Conservation (phyloP, 1,140 invertebrate species). For the Microplitis demolitor region DNA sequence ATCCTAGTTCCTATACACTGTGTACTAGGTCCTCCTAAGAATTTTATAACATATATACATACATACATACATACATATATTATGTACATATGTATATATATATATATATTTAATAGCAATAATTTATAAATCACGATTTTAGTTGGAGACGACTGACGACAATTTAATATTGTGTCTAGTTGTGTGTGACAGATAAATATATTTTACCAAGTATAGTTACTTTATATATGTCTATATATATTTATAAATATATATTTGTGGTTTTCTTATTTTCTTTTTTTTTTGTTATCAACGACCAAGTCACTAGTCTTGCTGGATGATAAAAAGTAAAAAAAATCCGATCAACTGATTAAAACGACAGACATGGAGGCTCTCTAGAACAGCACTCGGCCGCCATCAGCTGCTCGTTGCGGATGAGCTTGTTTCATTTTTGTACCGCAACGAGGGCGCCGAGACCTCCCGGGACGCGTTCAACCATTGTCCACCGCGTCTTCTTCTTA, state of each 20-base stretch:
- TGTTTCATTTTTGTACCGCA: conserved; percentile 46
- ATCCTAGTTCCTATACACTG: too few species aligned
- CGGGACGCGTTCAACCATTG: conserved; percentile 40
- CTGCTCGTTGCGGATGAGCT: conserved; percentile 42
- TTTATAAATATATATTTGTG: not conserved
- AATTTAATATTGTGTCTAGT: too few species aligned
- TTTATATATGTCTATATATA: too few species aligned
- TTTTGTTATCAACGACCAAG: not conserved
- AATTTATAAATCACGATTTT: too few species aligned
- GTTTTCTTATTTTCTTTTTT: not conserved
- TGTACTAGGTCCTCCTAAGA: not conserved
- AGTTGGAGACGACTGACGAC: too few species aligned
- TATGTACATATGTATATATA: too few species aligned
- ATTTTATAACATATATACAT: not conserved
- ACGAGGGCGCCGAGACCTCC: conserved; percentile 38
- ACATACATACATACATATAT: too few species aligned
- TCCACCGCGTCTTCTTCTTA: conserved; percentile 8
- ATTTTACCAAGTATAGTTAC: not conserved
- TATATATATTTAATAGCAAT: too few species aligned
- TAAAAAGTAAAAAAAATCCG: not conserved
- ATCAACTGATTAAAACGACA: conserved; percentile 18
- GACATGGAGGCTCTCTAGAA: conserved; percentile 26
- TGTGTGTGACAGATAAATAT: too few species aligned
- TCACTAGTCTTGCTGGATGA: too few species aligned
- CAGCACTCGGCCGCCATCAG: conserved; percentile 38